A percentile compares a stretch with the other conserved stretches of the same genome.
Conservation (phyloP, 2,113 vertebrate genomes). For the Himantopus leucocephalus region DNA sequence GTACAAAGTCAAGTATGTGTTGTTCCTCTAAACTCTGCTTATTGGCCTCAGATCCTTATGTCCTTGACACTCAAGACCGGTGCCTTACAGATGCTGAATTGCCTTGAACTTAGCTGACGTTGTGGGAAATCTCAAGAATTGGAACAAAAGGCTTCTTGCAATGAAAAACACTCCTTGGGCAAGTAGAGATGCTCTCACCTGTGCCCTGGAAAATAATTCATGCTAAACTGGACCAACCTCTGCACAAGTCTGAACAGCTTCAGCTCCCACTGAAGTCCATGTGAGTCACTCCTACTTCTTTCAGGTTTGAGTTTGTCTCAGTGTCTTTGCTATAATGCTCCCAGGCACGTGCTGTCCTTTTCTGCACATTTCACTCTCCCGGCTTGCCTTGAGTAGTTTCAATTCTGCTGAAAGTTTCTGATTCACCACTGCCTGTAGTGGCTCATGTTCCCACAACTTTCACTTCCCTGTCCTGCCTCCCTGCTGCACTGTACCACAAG, state of each 20-base stretch:
- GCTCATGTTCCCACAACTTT: rapidly evolving
- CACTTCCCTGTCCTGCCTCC: neutral
- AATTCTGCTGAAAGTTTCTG: neutral
- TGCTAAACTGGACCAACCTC: neutral
- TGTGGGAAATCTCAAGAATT: neutral
- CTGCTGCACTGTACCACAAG: neutral
- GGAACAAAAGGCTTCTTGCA: neutral
- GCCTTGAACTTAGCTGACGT: neutral
- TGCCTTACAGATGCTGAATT: neutral
- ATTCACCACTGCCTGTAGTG: neutral
- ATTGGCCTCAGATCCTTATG: neutral
- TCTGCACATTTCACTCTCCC: neutral
- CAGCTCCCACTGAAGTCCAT: neutral
- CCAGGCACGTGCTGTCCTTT: neutral
- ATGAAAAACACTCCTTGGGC: neutral
- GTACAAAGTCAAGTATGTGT: neutral
- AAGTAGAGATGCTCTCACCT: neutral
- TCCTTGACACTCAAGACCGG: neutral
- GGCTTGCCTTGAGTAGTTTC: neutral
- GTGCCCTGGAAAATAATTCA: neutral
- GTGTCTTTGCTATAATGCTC: neutral
- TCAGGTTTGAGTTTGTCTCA: neutral
- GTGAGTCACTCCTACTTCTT: neutral
- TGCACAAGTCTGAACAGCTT: neutral
- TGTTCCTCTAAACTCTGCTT: neutral